phyloP scores from a whole-genome alignment of 1,140 invertebrate genomes.

The Oryzaephilus surinamensis region DNA sequence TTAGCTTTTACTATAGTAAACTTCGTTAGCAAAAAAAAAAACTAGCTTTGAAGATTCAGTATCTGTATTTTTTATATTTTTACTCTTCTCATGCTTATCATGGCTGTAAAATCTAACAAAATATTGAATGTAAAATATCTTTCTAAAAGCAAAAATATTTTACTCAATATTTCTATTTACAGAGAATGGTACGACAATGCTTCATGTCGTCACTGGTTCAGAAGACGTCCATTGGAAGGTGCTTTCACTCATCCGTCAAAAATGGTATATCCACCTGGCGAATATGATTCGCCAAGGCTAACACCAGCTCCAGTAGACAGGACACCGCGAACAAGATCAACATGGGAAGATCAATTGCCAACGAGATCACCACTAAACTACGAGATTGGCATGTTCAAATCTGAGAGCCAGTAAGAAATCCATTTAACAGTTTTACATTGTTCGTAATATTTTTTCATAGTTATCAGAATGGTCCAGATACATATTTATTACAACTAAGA shows the following conservation, averaged over 20 bases:
- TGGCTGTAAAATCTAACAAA: too few species aligned
- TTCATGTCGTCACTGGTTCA: constrained; percentile 74
- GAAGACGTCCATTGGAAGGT: constrained; percentile 64
- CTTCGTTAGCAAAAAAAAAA: too few species aligned
- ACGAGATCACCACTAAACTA: constrained; percentile 71
- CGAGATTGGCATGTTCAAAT: constrained; percentile 68
- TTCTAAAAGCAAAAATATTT: too few species aligned
- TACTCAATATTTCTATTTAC: constrained; percentile 1
- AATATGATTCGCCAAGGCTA: constrained; percentile 63
- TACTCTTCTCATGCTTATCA: too few species aligned
- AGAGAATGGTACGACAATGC: constrained; percentile 84
- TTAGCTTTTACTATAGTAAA: too few species aligned
- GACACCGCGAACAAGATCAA: constrained; percentile 36
- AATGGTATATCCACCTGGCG: constrained; percentile 87
- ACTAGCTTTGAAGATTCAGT: too few species aligned
- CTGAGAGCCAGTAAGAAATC: constrained; percentile 71
- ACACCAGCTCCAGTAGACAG: constrained; percentile 44
- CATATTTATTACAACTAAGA: constrained; percentile 83
- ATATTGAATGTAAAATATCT: too few species aligned
- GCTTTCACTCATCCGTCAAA: constrained; percentile 83
- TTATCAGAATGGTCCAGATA: constrained; percentile 92
- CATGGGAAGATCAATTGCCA: constrained; percentile 58
- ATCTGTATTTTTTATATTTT: too few species aligned
- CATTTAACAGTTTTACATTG: background rate
- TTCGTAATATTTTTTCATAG: constrained; percentile 40